These are phyloP conservation scores for Coregonus ussuriensis DNA, from an alignment of 2,797 vertebrate species.

Conservation along the genomic window DNA sequence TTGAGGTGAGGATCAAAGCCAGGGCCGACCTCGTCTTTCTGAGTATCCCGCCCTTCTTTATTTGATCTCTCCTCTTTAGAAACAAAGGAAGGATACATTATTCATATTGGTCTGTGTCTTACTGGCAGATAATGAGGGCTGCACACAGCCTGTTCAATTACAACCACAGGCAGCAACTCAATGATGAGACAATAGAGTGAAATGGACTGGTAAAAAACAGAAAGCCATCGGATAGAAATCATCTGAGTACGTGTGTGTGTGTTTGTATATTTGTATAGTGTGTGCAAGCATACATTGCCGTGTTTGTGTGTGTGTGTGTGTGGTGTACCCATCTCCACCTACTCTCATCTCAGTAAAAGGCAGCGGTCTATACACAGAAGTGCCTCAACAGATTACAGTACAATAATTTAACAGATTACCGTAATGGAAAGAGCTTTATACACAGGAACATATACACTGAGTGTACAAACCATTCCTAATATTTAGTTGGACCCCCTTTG, in stretches of 20 bases:
- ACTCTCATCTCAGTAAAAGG: not conserved
- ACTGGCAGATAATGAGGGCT: not conserved
- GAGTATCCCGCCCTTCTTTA: not conserved
- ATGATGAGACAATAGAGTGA: not conserved
- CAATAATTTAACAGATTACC: not conserved
- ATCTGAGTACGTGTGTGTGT: slow-evolving; percentile 7
- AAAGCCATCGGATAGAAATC: not conserved
- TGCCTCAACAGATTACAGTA: not conserved
- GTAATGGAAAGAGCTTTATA: not conserved
- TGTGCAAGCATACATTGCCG: not conserved
- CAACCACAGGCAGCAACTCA: not conserved
- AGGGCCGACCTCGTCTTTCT: slow-evolving; percentile 11
- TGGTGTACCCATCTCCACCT: not conserved
- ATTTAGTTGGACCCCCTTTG: too few relatives aligned
- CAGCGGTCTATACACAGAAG: not conserved
- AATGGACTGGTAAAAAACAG: not conserved
- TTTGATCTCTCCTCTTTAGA: too few relatives aligned
- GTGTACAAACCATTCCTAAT: too few relatives aligned
- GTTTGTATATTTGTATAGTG: not conserved
- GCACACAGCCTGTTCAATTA: not conserved
- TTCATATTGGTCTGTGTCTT: slow-evolving; percentile 37
- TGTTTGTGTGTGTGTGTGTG: not conserved
- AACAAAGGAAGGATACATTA: too few relatives aligned
- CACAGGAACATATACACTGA: too few relatives aligned
- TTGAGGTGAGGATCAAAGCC: slow-evolving; percentile 53